Base-by-base conservation (phyloP, 2,113 vertebrate genomes). In the Rattus norvegicus region DNA sequence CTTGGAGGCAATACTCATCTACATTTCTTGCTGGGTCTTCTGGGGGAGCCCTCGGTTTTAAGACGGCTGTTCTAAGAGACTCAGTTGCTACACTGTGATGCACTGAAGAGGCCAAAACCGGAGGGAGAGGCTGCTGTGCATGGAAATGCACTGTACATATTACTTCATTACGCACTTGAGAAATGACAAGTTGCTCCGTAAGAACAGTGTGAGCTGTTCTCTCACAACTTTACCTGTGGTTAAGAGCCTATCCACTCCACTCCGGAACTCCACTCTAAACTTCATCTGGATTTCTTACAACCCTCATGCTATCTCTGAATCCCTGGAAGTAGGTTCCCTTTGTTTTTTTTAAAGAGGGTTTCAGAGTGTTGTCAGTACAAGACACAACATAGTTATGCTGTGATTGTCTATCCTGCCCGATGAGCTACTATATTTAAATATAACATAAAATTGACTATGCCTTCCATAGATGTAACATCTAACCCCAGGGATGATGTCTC, bases 251-350 rank as follows among this genome's bases (percentile, higher is more conserved):
- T 95, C 96, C 95, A n/a, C 88, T 94, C 56, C 70, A 93, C 43
- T 95, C 94, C 70, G 91, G 95, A 98, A 95, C 94, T 97, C 97
- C 96, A 97, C 97, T 97, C 92, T n/a, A 96, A 97, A 92, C 92
- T 98, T 97, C 96, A 95, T 96, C 97, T 98, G 77, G 92, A 80
- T 89, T 87, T 96, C 79, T 89, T 59, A 93, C 73, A 79, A 87
- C 75, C 96, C 97, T 95, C 80, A 93, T 39, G 49, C 88, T 79
- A 97, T 97, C 96, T 97, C 96, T 92, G 94, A 96, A 95, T 97
- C 96, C 90, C 91, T 96, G 91, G 91, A 76, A 96, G 95, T 90
- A 94, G 24, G 36, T 96, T 97, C 94, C 94, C 90, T 98, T 97
- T 98, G 69, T 96, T 87, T 95, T 97, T 98, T 96, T 54, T 11